These are phyloP conservation scores for Cryptocheilus praepositus DNA, from an alignment of 2,888 invertebrate genomes.

Conservation along the genomic window DNA sequence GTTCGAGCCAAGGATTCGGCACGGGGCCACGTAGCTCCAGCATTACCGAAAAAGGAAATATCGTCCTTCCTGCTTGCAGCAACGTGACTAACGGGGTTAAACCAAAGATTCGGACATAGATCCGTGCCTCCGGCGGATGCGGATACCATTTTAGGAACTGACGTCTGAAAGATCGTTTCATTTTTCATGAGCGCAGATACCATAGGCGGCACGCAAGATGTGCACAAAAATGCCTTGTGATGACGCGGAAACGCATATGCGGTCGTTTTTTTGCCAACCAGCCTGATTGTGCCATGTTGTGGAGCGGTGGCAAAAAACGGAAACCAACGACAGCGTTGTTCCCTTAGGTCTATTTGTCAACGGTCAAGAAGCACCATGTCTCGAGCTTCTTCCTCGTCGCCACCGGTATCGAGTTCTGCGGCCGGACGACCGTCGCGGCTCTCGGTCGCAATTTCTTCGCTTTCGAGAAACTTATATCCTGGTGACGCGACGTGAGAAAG, in stretches of 20 bases:
- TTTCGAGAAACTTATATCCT: constrained; percentile 32
- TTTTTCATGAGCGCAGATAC: too few species aligned
- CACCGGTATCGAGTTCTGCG: constrained; percentile 42
- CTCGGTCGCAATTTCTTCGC: constrained; percentile 19
- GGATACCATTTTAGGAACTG: too few species aligned
- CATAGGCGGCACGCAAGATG: too few species aligned
- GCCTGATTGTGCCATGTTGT: neutral
- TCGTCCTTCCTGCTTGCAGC: constrained; percentile 28
- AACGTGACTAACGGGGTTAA: too few species aligned
- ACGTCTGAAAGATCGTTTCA: too few species aligned
- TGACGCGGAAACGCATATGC: too few species aligned
- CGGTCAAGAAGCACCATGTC: neutral
- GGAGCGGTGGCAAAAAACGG: too few species aligned
- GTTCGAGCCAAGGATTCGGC: constrained; percentile 61
- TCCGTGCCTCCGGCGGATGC: too few species aligned
- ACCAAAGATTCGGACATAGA: too few species aligned
- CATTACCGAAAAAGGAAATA: constrained; percentile 44
- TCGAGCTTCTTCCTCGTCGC: constrained; percentile 22
- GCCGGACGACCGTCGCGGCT: constrained; percentile 27
- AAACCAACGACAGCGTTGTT: neutral
- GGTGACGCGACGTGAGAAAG: constrained; percentile 21
- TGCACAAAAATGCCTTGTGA: too few species aligned
- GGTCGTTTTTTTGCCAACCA: too few species aligned
- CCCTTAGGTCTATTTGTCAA: constrained; percentile 8
- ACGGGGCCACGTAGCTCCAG: constrained; percentile 51